Conservation (phyloP, 2,888 invertebrate species). For the Petrolisthes cinctipes region DNA sequence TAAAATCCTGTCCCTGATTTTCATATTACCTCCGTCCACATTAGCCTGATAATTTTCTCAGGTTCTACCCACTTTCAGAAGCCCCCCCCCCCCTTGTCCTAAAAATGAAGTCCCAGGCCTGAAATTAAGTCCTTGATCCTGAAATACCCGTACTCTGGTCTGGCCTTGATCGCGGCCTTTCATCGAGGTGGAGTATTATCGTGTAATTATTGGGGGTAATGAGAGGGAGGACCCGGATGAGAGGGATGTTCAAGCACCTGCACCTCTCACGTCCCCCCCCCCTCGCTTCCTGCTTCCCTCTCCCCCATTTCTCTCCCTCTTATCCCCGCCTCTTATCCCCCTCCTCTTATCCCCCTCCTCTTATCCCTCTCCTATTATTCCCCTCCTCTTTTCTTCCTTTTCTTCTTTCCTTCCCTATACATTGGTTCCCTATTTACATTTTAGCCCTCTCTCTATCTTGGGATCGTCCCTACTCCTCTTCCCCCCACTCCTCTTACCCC, state of each 20-base stretch:
- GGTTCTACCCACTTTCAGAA: no score
- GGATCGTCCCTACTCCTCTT: neutral
- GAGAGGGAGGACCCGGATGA: constrained; percentile 25
- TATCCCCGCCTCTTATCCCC: neutral
- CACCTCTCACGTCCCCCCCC: neutral
- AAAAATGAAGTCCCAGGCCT: no score
- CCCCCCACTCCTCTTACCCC: no score
- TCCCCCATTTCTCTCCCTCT: neutral
- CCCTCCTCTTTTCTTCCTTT: neutral
- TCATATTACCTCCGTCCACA: no score
- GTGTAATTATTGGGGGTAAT: constrained; percentile 18
- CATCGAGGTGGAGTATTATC: constrained; percentile 21
- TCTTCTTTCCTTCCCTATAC: neutral
- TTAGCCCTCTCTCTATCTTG: neutral
- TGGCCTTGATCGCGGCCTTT: neutral
- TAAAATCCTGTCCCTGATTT: no score
- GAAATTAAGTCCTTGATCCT: no score
- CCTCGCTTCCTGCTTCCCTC: neutral
- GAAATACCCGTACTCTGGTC: no score
- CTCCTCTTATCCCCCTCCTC: neutral
- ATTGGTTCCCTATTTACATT: neutral
- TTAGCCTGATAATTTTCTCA: no score
- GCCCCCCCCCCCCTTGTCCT: no score
- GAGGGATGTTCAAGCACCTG: neutral
- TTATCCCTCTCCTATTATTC: neutral